These are phyloP conservation scores for Chironomus tepperi DNA, from an alignment of 1,140 invertebrate species.

Conservation along the genomic window DNA sequence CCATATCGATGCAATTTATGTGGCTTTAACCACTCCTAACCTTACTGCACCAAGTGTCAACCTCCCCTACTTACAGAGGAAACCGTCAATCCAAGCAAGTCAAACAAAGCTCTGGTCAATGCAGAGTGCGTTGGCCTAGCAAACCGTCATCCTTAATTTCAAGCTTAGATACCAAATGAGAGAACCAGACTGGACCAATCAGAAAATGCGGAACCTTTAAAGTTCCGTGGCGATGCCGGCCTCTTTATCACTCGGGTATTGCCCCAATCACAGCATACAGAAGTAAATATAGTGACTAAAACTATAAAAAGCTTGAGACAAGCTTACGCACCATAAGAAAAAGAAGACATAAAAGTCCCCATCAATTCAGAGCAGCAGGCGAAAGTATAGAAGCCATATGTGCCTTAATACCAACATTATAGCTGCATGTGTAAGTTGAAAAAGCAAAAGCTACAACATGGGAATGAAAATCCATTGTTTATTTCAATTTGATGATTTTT, in stretches of 20 bases:
- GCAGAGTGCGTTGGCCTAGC: no score
- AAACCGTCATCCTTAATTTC: no score
- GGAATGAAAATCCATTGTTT: background rate
- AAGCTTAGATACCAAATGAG: no score
- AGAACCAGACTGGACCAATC: no score
- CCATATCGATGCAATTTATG: no score
- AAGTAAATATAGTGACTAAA: background rate
- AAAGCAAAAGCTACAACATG: background rate
- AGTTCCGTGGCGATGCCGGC: no score
- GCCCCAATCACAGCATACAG: background rate
- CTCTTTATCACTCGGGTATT: background rate
- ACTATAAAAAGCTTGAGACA: background rate
- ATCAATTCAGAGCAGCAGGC: constrained; percentile 7
- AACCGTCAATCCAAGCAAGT: no score
- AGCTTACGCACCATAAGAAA: background rate
- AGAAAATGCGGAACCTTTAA: no score
- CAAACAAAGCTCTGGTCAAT: no score
- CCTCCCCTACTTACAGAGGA: no score
- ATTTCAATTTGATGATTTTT: background rate
- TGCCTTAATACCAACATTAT: constrained; percentile 18
- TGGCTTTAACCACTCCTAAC: no score
- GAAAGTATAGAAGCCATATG: background rate
- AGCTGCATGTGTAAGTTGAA: background rate
- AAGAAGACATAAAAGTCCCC: constrained; percentile 10
- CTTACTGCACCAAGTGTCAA: no score